phyloP scores from a whole-genome alignment of 2,113 vertebrate species.

The Pleuronectes platessa region DNA sequence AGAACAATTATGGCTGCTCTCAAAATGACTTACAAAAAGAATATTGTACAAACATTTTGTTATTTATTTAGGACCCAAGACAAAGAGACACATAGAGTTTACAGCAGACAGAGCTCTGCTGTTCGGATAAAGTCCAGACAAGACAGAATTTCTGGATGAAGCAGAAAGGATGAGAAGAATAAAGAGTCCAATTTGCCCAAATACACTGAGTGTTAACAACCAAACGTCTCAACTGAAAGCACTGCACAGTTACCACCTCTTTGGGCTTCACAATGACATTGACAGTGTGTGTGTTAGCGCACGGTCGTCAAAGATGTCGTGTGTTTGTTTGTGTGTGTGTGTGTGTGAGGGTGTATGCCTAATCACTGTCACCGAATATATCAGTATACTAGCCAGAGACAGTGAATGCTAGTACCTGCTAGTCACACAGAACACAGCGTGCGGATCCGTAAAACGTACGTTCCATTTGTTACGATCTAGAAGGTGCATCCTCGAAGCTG shows the following conservation, averaged over 20 bases:
- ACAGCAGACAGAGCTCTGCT: constrained; percentile 47
- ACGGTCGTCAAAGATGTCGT: constrained; percentile 24
- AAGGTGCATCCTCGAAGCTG: constrained; percentile 91
- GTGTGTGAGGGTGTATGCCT: constrained; percentile 43
- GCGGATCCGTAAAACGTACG: constrained; percentile 24
- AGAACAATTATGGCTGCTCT: constrained; percentile 36
- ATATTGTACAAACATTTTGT: constrained; percentile 56
- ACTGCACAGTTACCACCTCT: constrained; percentile 39
- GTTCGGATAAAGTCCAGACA: constrained; percentile 22
- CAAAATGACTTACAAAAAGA: constrained; percentile 49
- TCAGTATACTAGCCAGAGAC: constrained; percentile 50
- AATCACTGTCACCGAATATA: constrained; percentile 42
- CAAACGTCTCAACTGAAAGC: constrained; percentile 52
- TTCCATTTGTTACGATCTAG: constrained; percentile 83
- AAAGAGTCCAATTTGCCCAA: constrained; percentile 31
- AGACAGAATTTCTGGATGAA: constrained; percentile 38
- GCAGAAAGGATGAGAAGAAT: constrained; percentile 31
- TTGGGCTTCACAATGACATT: constrained; percentile 25
- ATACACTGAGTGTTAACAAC: constrained; percentile 46
- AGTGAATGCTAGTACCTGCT: constrained; percentile 49
- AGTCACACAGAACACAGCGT: constrained; percentile 44
- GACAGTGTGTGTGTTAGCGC: constrained; percentile 39
- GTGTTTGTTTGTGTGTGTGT: constrained; percentile 30
- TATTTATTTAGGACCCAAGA: constrained; percentile 71
- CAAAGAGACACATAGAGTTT: constrained; percentile 44